phyloP scores from a whole-genome alignment of 2,113 vertebrate genomes.

The Capra hircus region DNA sequence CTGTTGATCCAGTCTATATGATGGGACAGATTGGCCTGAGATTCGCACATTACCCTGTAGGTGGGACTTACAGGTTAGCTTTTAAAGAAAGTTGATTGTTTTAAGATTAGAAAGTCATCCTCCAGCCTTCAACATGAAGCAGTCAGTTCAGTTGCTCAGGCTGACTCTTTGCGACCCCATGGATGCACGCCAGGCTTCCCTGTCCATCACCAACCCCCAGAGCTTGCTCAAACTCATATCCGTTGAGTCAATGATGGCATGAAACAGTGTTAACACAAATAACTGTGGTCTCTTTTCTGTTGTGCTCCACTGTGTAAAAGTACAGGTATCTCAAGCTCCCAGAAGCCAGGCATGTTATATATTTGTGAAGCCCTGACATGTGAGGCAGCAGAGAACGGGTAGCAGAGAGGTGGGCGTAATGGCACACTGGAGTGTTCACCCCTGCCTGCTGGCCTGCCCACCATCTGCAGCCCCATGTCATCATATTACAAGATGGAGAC shows the following conservation, averaged over 20 bases:
- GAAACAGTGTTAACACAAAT: background rate
- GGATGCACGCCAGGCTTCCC: background rate
- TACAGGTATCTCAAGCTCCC: background rate
- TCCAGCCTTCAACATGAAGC: background rate
- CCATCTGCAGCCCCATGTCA: background rate
- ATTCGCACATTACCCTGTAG: background rate
- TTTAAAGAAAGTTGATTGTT: background rate
- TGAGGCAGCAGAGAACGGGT: background rate
- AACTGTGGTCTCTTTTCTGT: background rate
- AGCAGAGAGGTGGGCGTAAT: background rate
- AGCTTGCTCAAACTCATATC: background rate
- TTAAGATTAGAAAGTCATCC: background rate
- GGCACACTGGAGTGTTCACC: rapidly evolving
- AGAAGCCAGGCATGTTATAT: background rate
- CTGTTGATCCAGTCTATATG: background rate
- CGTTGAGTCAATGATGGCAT: background rate
- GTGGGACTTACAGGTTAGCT: background rate
- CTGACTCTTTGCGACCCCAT: background rate
- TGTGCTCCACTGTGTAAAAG: background rate
- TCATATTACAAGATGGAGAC: background rate
- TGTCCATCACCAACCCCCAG: background rate
- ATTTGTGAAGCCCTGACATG: background rate
- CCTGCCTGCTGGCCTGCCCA: background rate
- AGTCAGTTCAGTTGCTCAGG: background rate
- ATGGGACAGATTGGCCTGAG: background rate